Base-by-base conservation (phyloP, 2,797 vertebrate species). In the Lagocephalus sceleratus region DNA sequence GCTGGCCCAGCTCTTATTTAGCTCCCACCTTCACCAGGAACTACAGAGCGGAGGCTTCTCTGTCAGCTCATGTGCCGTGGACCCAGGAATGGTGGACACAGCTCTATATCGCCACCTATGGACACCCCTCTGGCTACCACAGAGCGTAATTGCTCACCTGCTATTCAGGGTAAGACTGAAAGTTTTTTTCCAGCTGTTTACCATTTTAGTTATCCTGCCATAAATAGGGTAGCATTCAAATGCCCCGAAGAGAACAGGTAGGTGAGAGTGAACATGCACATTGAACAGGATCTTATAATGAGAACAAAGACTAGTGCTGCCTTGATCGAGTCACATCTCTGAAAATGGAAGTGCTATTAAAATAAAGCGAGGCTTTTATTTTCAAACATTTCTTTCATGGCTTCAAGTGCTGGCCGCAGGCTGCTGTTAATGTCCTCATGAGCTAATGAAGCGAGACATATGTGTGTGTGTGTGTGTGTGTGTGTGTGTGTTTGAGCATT, bases 81-180 rank as follows among this genome's bases (percentile, higher is more conserved):
- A 97, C 82, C 95, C 96, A 0, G 95, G 96, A 44, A 91, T 97
- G 78, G 95, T 95, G 67, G 75, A 95, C 69, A 95, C 94, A 0
- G 75, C 87, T 35, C 92, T 97, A 54, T 98, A 95, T 81, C 57
- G 67, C 12, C 85, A 95, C 71, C 81, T 93, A 25, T 89, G 88
- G 77, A 87, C 78, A 63, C 88, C 87, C 22, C 72, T 88, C 1
- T 82, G 83, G 43, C 49, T 90, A 57, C 44, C 66, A 17, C 89
- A 91, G 74, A 78, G 65, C 51, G 44, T 79, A 19, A 52, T 90
- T 0, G 85, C 88, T 56, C 78, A 76, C 68, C 76, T 94, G 14
- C 22, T 93, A 20, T 93, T 95, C 79, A 93, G 90, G 94, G 95
- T 97, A 87, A 78, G 22, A 57, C 51, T 35, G 43, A 4, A 35